phyloP scores from a whole-genome alignment of 2,113 vertebrate species.

The Cervus canadensis region DNA sequence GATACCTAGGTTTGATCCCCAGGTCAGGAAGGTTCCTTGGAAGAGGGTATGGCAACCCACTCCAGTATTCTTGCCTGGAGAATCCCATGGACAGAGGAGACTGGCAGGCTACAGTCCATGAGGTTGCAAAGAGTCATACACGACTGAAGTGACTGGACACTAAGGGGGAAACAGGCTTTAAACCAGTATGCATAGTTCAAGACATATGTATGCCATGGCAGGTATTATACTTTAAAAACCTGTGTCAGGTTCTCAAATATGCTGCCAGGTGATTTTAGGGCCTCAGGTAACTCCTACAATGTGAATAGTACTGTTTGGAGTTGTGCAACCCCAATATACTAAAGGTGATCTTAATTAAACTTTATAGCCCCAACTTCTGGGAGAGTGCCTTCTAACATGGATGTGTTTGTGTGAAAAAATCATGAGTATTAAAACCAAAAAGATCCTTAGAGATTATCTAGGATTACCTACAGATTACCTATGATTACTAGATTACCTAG shows the following conservation, averaged over 20 bases:
- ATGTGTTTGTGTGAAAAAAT: neutral
- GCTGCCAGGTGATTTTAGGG: neutral
- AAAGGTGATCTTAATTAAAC: neutral
- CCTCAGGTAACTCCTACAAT: neutral
- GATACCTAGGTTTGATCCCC: neutral
- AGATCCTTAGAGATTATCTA: neutral
- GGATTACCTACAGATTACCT: neutral
- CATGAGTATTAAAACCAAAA: conserved; percentile 9
- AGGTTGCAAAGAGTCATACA: neutral
- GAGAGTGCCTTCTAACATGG: neutral
- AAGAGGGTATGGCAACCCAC: neutral
- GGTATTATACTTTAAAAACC: neutral
- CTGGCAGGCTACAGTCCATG: neutral
- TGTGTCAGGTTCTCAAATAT: neutral
- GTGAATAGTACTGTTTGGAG: neutral
- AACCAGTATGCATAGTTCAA: neutral
- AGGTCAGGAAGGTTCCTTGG: neutral
- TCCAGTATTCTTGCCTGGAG: neutral
- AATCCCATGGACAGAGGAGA: neutral
- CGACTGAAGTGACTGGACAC: neutral
- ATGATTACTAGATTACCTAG: neutral
- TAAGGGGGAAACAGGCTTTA: neutral
- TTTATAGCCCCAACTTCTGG: neutral
- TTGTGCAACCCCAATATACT: neutral
- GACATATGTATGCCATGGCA: neutral